A percentile compares a stretch with the other conserved stretches of the same genome.
These are phyloP conservation scores for Coelinius sp. DNA, from an alignment of 2,888 invertebrate species.

Conservation along the genomic window DNA sequence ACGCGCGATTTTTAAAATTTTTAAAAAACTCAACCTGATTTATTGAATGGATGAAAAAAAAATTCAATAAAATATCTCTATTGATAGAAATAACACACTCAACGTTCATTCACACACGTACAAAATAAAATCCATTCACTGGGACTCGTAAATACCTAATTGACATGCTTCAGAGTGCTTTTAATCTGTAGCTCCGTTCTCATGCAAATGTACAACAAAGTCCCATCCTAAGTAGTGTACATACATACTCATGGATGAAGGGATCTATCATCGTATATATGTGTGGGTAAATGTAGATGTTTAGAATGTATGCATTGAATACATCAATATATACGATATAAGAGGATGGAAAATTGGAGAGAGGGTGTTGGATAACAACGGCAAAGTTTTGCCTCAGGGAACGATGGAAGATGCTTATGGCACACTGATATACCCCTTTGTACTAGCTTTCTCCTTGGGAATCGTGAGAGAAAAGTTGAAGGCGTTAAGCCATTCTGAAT, in stretches of 20 bases:
- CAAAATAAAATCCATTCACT: conserved; percentile 6
- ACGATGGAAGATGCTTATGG: conserved; percentile 7
- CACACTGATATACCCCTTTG: conserved; percentile 1
- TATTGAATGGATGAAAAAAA: too few relatives aligned
- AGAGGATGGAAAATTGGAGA: conserved; percentile 3
- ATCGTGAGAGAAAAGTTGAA: conserved; percentile 32
- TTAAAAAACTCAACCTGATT: too few relatives aligned
- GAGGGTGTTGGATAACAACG: conserved; percentile 6
- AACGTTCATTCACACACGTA: neutral
- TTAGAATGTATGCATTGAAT: neutral
- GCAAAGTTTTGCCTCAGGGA: conserved; percentile 27
- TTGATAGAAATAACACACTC: neutral
- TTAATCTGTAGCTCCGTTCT: conserved; percentile 35
- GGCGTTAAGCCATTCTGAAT: conserved; percentile 24
- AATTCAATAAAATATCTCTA: too few relatives aligned
- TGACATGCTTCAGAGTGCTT: conserved; percentile 31
- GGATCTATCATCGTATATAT: neutral
- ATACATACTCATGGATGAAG: neutral
- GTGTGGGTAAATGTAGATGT: neutral
- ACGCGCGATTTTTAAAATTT: too few relatives aligned
- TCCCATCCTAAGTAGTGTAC: conserved; percentile 1
- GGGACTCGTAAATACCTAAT: conserved; percentile 30
- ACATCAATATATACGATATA: conserved; percentile 15
- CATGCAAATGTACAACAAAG: conserved; percentile 30
- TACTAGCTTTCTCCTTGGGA: neutral